A percentile compares a stretch with the other conserved stretches of the same genome.
These are phyloP conservation scores for Nannoperca obscura DNA, from an alignment of 2,797 vertebrate species.

Conservation along the genomic window DNA sequence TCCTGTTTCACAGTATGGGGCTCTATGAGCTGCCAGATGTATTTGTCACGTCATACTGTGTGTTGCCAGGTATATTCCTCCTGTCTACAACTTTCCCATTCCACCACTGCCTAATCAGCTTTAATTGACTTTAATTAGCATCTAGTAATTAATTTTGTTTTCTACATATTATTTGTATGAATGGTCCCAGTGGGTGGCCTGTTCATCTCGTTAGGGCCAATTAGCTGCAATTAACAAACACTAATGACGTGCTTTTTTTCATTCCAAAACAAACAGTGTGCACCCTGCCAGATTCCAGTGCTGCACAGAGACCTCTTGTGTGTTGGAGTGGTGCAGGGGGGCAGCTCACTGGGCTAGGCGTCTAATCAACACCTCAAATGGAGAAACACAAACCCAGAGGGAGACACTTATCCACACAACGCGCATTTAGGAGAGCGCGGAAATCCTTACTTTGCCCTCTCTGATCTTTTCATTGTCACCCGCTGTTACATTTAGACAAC, in stretches of 20 bases:
- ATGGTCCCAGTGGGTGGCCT: conserved; percentile 96
- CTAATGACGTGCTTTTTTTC: conserved; percentile 94
- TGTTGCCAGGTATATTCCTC: conserved; percentile 62
- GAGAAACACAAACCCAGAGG: conserved; percentile 64
- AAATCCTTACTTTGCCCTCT: conserved; percentile 42
- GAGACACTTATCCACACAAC: conserved; percentile 55
- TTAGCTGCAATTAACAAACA: conserved; percentile 99
- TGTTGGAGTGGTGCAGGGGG: conserved; percentile 63
- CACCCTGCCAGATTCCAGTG: conserved; percentile 83
- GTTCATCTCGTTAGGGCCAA: conserved; percentile 99
- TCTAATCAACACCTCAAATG: conserved; percentile 77
- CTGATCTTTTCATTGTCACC: conserved; percentile 36
- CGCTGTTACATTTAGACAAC: conserved; percentile 13
- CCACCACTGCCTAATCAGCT: conserved; percentile 90
- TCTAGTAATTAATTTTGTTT: conserved; percentile 99
- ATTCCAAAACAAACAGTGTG: conserved; percentile 95
- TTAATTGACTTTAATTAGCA: conserved; percentile 97
- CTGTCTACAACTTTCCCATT: conserved; percentile 67
- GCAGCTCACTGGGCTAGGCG: conserved; percentile 51
- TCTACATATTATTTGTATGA: conserved; percentile 97
- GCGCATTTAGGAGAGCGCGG: conserved; percentile 20
- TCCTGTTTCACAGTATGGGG: conserved; percentile 13
- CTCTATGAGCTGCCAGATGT: conserved; percentile 30
- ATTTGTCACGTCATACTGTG: conserved; percentile 39
- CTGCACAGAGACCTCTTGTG: conserved; percentile 78